Conservation (phyloP, 2,797 vertebrate species). For the Macrochelys suwanniensis region DNA sequence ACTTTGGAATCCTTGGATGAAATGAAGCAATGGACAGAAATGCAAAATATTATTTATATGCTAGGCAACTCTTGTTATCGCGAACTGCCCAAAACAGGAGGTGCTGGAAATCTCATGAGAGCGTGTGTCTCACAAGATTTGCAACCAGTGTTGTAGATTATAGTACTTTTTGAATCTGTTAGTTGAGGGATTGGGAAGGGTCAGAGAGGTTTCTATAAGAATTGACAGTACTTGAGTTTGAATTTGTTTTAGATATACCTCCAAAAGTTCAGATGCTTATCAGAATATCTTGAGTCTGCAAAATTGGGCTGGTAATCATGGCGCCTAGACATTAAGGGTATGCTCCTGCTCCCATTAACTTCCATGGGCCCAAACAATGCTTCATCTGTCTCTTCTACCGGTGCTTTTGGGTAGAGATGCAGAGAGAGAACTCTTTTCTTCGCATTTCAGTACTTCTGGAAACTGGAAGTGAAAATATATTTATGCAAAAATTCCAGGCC, state of each 20-base stretch:
- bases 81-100: not conserved
- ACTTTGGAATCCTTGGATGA: not conserved
- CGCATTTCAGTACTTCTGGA: not conserved
- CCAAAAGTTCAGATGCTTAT: not conserved
- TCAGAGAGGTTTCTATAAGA: not conserved
- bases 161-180: not conserved
- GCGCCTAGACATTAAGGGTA: not conserved
- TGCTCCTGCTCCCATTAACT: not conserved
- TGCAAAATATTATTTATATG: not conserved
- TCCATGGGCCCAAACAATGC: rapidly evolving
- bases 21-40: not conserved
- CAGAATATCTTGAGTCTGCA: not conserved
- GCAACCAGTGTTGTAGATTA: not conserved
- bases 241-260: not conserved
- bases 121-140: not conserved
- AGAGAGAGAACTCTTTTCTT: not conserved
- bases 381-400: not conserved
- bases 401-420: not conserved
- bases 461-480: not conserved
- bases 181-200: not conserved
- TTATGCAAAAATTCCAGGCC: not conserved
- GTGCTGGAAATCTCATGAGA: not conserved
- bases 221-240: not conserved
- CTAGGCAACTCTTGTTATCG: not conserved
- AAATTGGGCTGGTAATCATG: not conserved